phyloP scores from a whole-genome alignment of 2,888 invertebrate genomes.

The Erannis defoliaria region DNA sequence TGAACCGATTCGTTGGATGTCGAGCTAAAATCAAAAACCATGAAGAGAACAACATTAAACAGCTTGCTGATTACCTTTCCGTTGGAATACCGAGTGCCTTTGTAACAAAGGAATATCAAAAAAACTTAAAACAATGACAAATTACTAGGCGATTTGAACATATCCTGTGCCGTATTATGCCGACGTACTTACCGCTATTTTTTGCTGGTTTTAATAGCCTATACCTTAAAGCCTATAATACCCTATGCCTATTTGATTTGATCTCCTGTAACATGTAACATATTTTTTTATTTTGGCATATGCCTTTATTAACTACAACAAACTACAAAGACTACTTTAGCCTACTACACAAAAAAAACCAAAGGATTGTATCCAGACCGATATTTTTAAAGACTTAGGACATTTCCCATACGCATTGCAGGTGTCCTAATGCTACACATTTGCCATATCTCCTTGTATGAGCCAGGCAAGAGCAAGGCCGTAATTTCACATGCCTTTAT shows the following conservation, averaged over 20 bases:
- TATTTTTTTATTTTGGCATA: too few relatives aligned
- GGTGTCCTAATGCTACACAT: too few relatives aligned
- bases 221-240: too few relatives aligned
- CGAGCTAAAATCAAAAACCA: constrained; percentile 22
- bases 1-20: constrained; percentile 4
- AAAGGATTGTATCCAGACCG: too few relatives aligned
- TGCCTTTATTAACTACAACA: too few relatives aligned
- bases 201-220: constrained; percentile 22
- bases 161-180: constrained; percentile 45
- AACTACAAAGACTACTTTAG: too few relatives aligned
- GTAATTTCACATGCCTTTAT: too few relatives aligned
- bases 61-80: constrained; percentile 63
- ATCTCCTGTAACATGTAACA: neutral
- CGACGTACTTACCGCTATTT: constrained; percentile 32
- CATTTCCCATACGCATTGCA: too few relatives aligned
- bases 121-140: constrained; percentile 65
- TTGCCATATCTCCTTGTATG: too few relatives aligned
- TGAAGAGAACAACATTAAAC: constrained; percentile 46
- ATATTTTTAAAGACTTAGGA: too few relatives aligned
- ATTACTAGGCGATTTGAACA: constrained; percentile 48
- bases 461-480: too few relatives aligned
- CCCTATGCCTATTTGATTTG: neutral
- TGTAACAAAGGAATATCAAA: constrained; percentile 58
- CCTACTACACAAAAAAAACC: too few relatives aligned
- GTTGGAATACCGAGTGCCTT: constrained; percentile 56